phyloP scores from a whole-genome alignment of 2,113 vertebrate genomes.

The Bothrops jararaca region DNA sequence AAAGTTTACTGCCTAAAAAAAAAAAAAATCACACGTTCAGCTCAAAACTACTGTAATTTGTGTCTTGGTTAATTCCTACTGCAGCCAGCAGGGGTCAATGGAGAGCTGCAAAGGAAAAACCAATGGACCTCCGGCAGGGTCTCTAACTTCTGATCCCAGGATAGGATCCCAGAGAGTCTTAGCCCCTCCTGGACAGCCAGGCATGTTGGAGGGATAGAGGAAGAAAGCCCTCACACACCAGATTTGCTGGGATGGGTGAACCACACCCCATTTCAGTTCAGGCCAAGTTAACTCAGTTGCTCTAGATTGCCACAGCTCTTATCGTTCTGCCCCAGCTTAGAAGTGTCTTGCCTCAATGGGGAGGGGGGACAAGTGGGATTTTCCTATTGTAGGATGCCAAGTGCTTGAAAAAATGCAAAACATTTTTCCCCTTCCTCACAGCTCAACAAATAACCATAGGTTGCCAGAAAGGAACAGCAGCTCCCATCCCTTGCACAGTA shows the following conservation, averaged over 20 bases:
- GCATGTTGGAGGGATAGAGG: background rate
- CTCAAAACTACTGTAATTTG: background rate
- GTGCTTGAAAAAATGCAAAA: background rate
- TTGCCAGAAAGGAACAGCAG: background rate
- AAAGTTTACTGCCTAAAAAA: background rate
- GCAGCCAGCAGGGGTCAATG: slow-evolving; percentile 23
- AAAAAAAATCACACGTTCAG: background rate
- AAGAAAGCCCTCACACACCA: background rate
- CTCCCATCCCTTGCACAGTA: background rate
- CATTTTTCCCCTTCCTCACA: background rate
- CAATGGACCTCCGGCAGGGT: too few relatives aligned
- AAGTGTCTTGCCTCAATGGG: background rate
- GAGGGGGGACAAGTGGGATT: background rate
- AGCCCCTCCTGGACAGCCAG: background rate
- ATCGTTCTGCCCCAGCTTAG: background rate
- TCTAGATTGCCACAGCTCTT: background rate
- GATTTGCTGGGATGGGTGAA: background rate
- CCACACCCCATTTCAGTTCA: background rate
- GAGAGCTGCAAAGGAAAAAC: background rate
- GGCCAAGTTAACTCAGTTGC: background rate
- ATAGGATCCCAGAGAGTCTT: background rate
- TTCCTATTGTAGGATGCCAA: background rate
- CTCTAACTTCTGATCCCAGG: background rate
- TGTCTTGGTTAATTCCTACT: background rate
- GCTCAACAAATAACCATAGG: background rate